Conservation (phyloP, 1,140 invertebrate species). For the Temnothorax longispinosus region DNA sequence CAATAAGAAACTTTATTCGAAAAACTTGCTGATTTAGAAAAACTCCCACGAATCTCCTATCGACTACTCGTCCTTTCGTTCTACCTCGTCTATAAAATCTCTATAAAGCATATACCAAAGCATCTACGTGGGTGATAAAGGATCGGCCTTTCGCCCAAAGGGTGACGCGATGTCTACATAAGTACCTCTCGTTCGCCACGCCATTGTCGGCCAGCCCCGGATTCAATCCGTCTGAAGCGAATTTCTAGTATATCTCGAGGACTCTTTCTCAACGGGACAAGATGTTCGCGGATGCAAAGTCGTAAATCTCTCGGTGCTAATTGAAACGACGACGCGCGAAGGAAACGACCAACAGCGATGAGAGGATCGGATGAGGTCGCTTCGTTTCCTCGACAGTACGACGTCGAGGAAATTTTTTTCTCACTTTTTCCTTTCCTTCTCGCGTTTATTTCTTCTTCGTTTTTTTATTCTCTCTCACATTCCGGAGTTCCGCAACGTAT, state of each 20-base stretch:
- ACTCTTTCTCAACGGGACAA: conserved; percentile 55
- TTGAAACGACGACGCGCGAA: conserved; percentile 74
- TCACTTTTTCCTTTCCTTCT: background rate
- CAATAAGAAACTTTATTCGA: background rate
- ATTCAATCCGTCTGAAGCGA: conserved; percentile 68
- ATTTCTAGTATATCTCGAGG: conserved; percentile 64
- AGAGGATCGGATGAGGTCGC: conserved; percentile 3
- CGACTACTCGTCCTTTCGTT: background rate
- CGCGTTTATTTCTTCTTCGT: conserved; percentile 4
- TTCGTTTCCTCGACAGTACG: conserved; percentile 21
- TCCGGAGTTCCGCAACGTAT: conserved; percentile 31
- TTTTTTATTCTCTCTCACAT: conserved; percentile 19
- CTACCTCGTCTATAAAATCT: conserved; percentile 24
- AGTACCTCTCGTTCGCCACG: conserved; percentile 7
- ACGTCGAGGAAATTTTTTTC: conserved; percentile 27
- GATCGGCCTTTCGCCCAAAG: conserved; percentile 7
- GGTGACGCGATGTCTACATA: conserved; percentile 27
- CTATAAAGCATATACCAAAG: background rate
- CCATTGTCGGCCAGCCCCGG: conserved; percentile 57
- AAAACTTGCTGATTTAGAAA: conserved; percentile 1
- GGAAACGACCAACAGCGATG: conserved; percentile 32
- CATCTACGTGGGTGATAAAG: conserved; percentile 28
- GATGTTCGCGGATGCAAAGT: conserved; percentile 68
- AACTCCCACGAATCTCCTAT: background rate
- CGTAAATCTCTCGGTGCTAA: conserved; percentile 72